Base-by-base conservation (phyloP, 2,888 invertebrate genomes). In the Caenorhabditis sp. region DNA sequence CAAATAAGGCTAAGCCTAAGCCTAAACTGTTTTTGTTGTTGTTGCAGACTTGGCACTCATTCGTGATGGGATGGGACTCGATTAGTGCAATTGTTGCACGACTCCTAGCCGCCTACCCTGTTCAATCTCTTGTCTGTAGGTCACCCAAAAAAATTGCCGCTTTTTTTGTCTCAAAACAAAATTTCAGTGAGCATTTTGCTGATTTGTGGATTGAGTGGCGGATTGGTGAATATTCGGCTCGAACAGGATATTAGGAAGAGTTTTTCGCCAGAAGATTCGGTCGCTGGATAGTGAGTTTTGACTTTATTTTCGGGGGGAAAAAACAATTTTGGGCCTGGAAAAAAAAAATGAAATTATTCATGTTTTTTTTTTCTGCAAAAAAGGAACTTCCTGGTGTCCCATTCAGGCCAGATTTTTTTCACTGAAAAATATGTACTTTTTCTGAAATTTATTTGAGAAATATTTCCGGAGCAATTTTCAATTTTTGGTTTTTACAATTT, bases 181-280 rank as follows among this genome's bases (percentile, higher is more conserved):
- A 12, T 75, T 79, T 51, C 69, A 79, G 79, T 66, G 36, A 79
- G 79, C 59, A 66, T 79, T 50, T 57, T 81, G 17, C 54, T 69
- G 10, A 66, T 69, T 6, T n/a, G 70, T 6, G 62, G 65, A 1
- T 57, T 79, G 14, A 66, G 79, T 21, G 55, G 72, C 2, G 81
- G 81, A 0, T 61, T 85, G 58, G 57, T 75, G 24, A 71, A 83
- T 72, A 69, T 85, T 49, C 68, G 72, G 58, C 64, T 86, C 50
- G 85, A 86, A 69, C 77, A 79, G 23, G 86, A 86, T 61, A 86
- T 86, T 58, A 66, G 85, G 17, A 77, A 74, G 21, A 78, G 80
- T n/a, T 86, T 86, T 63, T 84, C 84, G 10, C 85, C 86, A 0
- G 66, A 69, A n/a, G 77, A 84, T 60, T 86, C 86, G 3, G 71